Percentiles rank a stretch among this genome's conserved stretches.
Evolutionary conservation across 2,797 vertebrate genomes (phyloP).

Genomic region (Clarias laeviceps): DNA sequence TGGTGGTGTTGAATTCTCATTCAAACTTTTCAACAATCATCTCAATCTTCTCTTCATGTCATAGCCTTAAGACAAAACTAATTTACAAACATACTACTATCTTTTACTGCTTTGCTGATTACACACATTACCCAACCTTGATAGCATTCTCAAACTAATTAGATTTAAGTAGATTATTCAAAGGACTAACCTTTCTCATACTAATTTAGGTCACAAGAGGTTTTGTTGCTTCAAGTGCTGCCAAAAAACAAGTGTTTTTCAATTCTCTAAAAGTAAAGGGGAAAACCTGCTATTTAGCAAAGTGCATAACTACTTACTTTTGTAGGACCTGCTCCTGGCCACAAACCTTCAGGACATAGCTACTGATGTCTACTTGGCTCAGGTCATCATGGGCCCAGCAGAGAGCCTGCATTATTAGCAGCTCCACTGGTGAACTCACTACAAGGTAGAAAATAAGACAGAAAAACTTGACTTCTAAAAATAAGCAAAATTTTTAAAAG

Average conservation of each 20-base stretch:
- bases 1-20: too few relatives aligned
- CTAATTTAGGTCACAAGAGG: background rate
- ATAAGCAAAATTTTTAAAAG: too few relatives aligned
- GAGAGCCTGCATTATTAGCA: conserved; percentile 96
- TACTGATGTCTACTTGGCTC: conserved; percentile 91
- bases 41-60: background rate
- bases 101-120: background rate
- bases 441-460: conserved; percentile 27
- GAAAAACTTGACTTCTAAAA: background rate
- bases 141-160: background rate
- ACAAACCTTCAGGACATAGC: conserved; percentile 95
- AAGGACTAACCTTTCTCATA: background rate
- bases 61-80: background rate
- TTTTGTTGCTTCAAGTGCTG: background rate
- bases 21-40: background rate
- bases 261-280: background rate
- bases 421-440: conserved; percentile 96
- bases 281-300: background rate
- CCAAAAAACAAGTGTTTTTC: background rate
- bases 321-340: conserved; percentile 94
- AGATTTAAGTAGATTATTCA: background rate
- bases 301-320: conserved; percentile 81
- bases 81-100: background rate
- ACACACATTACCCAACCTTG: background rate
- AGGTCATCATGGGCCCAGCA: conserved; percentile 98